Percentiles rank a stretch among this genome's conserved stretches.
phyloP scores from a whole-genome alignment of 2,113 vertebrate species.

The Coracopsis vasa region DNA sequence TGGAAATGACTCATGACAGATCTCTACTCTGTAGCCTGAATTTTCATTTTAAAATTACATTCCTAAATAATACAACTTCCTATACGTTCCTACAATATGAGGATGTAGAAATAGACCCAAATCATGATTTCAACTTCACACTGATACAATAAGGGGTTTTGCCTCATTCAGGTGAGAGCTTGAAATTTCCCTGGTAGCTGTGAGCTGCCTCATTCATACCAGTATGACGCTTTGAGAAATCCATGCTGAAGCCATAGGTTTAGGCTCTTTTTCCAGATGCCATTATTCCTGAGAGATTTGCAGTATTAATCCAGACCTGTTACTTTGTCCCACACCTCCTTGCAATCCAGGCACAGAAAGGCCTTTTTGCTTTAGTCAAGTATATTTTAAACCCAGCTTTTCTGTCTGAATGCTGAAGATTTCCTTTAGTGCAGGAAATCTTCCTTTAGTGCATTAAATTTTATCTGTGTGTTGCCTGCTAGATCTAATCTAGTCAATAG shows the following conservation, averaged over 20 bases:
- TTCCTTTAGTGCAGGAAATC: not conserved
- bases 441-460: not conserved
- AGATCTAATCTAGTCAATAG: not conserved
- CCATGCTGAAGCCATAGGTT: not conserved
- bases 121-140: not conserved
- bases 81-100: not conserved
- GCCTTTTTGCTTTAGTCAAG: not conserved
- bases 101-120: not conserved
- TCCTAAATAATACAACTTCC: not conserved
- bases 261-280: not conserved
- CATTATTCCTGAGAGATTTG: not conserved
- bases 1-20: not conserved
- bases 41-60: not conserved
- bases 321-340: not conserved
- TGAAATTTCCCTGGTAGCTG: not conserved
- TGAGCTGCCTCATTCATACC: not conserved
- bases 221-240: not conserved
- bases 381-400: not conserved
- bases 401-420: not conserved
- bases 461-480: not conserved
- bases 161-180: not conserved
- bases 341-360: not conserved
- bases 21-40: not conserved
- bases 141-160: not conserved
- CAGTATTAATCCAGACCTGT: not conserved